A percentile compares a stretch with the other conserved stretches of the same genome.
These are phyloP conservation scores for Neodiprion virginianus DNA, from an alignment of 1,140 invertebrate species.

Conservation along the genomic window DNA sequence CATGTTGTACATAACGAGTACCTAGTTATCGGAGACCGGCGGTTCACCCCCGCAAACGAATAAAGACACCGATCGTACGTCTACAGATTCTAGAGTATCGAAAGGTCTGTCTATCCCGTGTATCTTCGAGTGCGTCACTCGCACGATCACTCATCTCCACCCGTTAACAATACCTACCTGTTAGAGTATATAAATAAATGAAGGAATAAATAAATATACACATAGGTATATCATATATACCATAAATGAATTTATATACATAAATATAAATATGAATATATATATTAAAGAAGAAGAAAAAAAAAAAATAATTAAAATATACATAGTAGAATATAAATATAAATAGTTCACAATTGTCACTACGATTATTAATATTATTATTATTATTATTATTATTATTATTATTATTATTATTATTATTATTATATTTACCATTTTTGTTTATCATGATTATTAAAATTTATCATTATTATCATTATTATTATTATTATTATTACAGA, in stretches of 20 bases:
- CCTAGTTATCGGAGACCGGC: too few relatives aligned
- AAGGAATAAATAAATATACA: not conserved
- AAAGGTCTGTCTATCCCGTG: not conserved
- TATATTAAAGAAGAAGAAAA: too few relatives aligned
- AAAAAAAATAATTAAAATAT: not conserved
- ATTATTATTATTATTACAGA: not conserved
- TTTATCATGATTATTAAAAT: too few relatives aligned
- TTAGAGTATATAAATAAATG: not conserved
- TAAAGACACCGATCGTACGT: too few relatives aligned
- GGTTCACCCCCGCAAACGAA: too few relatives aligned
- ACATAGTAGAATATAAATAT: not conserved
- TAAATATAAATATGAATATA: too few relatives aligned
- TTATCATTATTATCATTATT: not conserved
- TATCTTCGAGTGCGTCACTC: not conserved
- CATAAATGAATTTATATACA: too few relatives aligned
- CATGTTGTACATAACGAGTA: too few relatives aligned
- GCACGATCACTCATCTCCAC: not conserved
- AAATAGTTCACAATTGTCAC: not conserved
- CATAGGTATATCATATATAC: too few relatives aligned
- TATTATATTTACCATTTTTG: not conserved
- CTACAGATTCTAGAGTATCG: too few relatives aligned
- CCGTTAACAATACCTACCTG: not conserved
- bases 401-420: slow-evolving; percentile 2
- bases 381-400: slow-evolving; percentile 1
- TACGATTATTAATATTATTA: not conserved